Evolutionary conservation across 2,888 invertebrate species (phyloP).

Genomic region (Tipula helvola): DNA sequence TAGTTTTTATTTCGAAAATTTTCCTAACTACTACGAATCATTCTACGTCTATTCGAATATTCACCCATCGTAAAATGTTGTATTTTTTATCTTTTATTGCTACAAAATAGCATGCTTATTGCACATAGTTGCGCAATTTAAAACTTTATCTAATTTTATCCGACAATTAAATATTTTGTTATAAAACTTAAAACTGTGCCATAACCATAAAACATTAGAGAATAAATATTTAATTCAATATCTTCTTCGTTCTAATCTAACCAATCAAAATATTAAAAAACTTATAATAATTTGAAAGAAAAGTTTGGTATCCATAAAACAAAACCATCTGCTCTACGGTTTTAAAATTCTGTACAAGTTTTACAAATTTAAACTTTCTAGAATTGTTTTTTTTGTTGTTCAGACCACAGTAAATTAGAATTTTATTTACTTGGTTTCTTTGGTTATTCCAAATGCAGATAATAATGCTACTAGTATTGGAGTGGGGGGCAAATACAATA

Average conservation of each 20-base stretch:
- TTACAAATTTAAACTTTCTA: neutral
- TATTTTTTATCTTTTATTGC: too few species aligned
- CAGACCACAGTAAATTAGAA: neutral
- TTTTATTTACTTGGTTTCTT: neutral
- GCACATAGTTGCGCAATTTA: too few species aligned
- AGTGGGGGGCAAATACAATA: neutral
- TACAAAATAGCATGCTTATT: too few species aligned
- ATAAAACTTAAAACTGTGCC: too few species aligned
- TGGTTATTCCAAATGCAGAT: neutral
- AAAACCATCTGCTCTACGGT: neutral
- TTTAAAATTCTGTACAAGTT: neutral
- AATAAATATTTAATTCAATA: neutral
- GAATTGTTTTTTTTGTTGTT: neutral
- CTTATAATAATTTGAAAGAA: too few species aligned
- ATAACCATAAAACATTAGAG: neutral
- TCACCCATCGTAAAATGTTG: too few species aligned
- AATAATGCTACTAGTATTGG: neutral
- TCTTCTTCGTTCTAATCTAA: neutral
- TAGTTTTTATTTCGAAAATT: too few species aligned
- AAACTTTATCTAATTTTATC: too few species aligned
- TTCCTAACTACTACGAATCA: too few species aligned
- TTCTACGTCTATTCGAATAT: too few species aligned
- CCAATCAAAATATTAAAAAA: neutral
- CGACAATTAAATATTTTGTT: too few species aligned
- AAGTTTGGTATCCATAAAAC: neutral